phyloP scores from a whole-genome alignment of 2,797 vertebrate species.

The Pseudochirops cupreus region DNA sequence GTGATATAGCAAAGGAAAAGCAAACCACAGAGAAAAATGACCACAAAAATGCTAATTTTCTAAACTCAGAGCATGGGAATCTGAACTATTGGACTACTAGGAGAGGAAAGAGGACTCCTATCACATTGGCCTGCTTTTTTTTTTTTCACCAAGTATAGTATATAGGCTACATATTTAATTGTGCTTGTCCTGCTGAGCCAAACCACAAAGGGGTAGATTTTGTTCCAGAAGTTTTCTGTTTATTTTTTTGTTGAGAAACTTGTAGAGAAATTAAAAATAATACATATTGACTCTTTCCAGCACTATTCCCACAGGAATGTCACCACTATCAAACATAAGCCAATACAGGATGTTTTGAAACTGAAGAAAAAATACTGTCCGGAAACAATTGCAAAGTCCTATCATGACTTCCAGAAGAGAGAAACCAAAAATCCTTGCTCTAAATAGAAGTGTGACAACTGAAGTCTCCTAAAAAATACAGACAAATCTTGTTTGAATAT shows the following conservation, averaged over 20 bases:
- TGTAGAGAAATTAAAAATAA: slow-evolving; percentile 9
- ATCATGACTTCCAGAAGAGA: not conserved
- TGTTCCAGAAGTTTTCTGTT: not conserved
- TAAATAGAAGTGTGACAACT: not conserved
- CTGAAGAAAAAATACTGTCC: not conserved
- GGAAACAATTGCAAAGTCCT: not conserved
- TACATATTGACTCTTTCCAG: not conserved
- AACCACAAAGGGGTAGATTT: slow-evolving; percentile 41
- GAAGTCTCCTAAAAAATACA: not conserved
- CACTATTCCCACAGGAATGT: not conserved
- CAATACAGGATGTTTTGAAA: slow-evolving; percentile 13
- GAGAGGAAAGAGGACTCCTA: not conserved
- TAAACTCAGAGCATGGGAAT: not conserved
- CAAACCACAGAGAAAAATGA: not conserved
- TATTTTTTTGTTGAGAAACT: not conserved
- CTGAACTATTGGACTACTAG: slow-evolving; percentile 1
- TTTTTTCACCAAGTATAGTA: not conserved
- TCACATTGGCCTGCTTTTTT: not conserved
- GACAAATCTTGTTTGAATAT: not conserved
- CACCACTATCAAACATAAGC: not conserved
- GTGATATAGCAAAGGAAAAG: not conserved
- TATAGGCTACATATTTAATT: slow-evolving; percentile 36
- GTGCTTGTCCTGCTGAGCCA: not conserved
- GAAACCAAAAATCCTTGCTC: not conserved
- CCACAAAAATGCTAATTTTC: slow-evolving; percentile 4